Evolutionary conservation across 2,113 vertebrate genomes (phyloP), one percentile per base, ranked within the genome.

Genomic region (Galeopterus variegatus): DNA sequence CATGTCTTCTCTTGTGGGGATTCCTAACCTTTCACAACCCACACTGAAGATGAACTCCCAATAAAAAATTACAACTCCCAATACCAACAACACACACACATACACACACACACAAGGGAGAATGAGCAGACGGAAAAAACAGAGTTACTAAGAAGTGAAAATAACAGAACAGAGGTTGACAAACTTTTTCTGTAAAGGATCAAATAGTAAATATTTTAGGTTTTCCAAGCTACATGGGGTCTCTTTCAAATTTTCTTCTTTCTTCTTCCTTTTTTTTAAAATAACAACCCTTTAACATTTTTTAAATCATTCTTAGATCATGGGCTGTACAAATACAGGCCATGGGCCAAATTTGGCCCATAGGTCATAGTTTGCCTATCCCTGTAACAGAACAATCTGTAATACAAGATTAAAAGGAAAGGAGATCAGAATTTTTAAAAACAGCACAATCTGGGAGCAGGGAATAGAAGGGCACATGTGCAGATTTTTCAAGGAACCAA

Each of bases 301-400:
- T 81, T 69, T 80, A 86, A 85, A 80, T 80, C 23, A 92, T 75
- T 85, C 41, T 60, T 92, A 28, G 18, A 23, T 93, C 52, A 93
- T n/a, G 9, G 50, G 28, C 6, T 18, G 65, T 33, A 48, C 2
- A 87, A 83, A 88, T 58, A 52, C 3, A 92, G 36, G 8, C n/a
- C 48, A 75, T 17, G 15, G 62, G 14, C 10, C 88, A 94, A 26
- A 88, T 65, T 17, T 92, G 79, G 10, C 33, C 23, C 6, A 92
- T 7, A 23, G 18, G 1, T 79, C 41, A 79, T 28, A 79, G 24
- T 65, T 72, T 91, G 67, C 73, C 36, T 45, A 75, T 36, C 6
- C 31, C 52, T 28, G 3, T 50, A 88, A 70, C 6, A 89, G 11
- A 67, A 83, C 21, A 41, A 91, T 82, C 69, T 65, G 17, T 52